Evolutionary conservation across 2,888 invertebrate genomes (phyloP).

Genomic region (Iselma pallidipennis): DNA sequence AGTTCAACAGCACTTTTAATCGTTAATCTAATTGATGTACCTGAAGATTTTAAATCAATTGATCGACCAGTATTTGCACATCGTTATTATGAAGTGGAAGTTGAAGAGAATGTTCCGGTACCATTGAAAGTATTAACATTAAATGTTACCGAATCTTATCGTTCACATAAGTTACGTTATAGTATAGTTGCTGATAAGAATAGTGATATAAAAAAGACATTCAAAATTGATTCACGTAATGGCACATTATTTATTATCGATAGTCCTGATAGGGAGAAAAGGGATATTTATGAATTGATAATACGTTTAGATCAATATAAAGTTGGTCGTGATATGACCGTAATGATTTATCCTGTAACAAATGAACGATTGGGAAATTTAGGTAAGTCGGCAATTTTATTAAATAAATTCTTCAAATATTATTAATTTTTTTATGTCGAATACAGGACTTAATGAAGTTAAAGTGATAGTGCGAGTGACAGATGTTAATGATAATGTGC

Average conservation of each 20-base stretch:
- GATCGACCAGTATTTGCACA: constrained; percentile 55
- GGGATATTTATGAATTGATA: constrained; percentile 66
- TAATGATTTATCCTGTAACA: constrained; percentile 76
- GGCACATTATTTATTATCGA: constrained; percentile 75
- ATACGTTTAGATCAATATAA: constrained; percentile 61
- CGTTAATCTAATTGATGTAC: constrained; percentile 69
- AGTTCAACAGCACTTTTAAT: constrained; percentile 77
- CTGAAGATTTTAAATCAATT: constrained; percentile 57
- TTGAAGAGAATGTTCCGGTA: constrained; percentile 78
- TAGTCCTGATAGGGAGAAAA: constrained; percentile 75
- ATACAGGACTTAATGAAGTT: constrained; percentile 73
- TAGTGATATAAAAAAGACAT: constrained; percentile 63
- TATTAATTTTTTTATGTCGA: constrained; percentile 30
- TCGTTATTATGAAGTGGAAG: constrained; percentile 77
- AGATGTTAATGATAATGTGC: constrained; percentile 83
- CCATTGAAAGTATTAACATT: constrained; percentile 76
- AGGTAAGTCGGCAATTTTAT: constrained; percentile 54
- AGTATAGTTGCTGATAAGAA: constrained; percentile 66
- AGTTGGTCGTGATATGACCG: constrained; percentile 69
- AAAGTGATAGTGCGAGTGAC: constrained; percentile 76
- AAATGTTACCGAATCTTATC: constrained; percentile 72
- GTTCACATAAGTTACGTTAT: constrained; percentile 67
- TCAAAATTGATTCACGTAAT: constrained; percentile 75
- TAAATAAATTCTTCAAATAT: not conserved
- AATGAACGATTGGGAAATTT: constrained; percentile 74